Base-by-base conservation (phyloP, 2,888 invertebrate species). In the Dicyrtomina minuta region DNA sequence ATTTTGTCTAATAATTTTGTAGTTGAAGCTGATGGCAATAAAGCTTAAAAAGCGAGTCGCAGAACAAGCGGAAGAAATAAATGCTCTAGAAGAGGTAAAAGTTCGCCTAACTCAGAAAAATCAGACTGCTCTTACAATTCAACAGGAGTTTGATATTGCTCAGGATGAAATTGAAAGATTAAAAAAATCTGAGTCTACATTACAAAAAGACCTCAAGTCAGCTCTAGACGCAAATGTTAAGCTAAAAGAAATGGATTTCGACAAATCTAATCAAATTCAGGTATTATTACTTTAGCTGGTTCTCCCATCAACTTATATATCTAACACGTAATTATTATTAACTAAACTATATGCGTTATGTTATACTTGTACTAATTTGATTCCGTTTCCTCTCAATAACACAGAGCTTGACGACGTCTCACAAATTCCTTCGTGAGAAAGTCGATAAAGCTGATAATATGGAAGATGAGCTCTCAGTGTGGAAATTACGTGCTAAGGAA, bases 81-180 rank as follows among this genome's bases (percentile, higher is more conserved):
- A 70, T 27, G 58, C 67, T 15, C 61, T 77, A 20, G 70, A 72
- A 53, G 70, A 70, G 41, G 73, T 75, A 43, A 75, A 73, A 51
- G 56, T 68, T 33, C 70, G 72, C 17, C 65, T 73, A 8, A 33
- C 33, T 13, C 70, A 68, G 33, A 74, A 70, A 39, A 72, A 61
- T 61, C 75, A 78, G 46, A 78, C 72, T n/a, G 69, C 75, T 0
- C 73, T 74, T 10, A 74, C 70, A 51, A 74, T 78, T 66, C 78
- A 78, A 55, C 71, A 73, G 62, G 74, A 78, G 56, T 76, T 74
- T 58, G 78, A 78, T 61, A 76, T 77, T 27, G 78, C 78, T 27
- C 74, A 72, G 49, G 78, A 78, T 70, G 78, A 78, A 58, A 71
- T 78, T 5, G 78, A 78, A 41, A 68, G 72, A 20, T 66, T 76